These are phyloP conservation scores for Dynastes hyllus DNA, from an alignment of 2,888 invertebrate species.

Conservation along the genomic window DNA sequence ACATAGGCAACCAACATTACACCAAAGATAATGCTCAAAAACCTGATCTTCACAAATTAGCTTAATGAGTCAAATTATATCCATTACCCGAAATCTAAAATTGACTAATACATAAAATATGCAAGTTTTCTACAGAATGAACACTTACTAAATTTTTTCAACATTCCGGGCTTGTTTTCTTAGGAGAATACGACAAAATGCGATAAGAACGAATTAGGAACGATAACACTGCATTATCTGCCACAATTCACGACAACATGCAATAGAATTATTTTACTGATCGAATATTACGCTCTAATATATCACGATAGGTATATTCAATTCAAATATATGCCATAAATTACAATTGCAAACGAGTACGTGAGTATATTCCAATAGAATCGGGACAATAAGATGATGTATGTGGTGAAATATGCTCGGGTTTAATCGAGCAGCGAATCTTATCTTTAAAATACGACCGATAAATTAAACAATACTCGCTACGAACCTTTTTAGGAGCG, in stretches of 20 bases:
- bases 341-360: conserved; percentile 32
- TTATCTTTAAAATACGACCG: neutral
- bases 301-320: neutral
- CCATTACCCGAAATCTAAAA: too few species aligned
- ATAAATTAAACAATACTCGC: neutral
- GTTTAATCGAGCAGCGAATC: neutral
- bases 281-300: conserved; percentile 18
- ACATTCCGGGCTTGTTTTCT: neutral
- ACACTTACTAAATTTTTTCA: neutral
- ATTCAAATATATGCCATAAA: conserved; percentile 45
- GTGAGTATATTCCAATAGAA: conserved; percentile 2
- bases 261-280: conserved; percentile 13
- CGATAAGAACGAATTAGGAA: conserved; percentile 16
- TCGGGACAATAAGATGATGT: neutral
- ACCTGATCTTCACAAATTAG: too few species aligned
- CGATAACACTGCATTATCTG: conserved; percentile 16
- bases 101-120: neutral
- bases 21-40: too few species aligned
- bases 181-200: neutral
- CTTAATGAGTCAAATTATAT: too few species aligned
- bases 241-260: neutral
- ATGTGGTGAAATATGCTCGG: neutral
- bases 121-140: neutral
- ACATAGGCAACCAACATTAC: too few species aligned
- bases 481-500: neutral